These are phyloP conservation scores for Anguilla megastoma DNA, from an alignment of 2,797 vertebrate species.

Conservation along the genomic window DNA sequence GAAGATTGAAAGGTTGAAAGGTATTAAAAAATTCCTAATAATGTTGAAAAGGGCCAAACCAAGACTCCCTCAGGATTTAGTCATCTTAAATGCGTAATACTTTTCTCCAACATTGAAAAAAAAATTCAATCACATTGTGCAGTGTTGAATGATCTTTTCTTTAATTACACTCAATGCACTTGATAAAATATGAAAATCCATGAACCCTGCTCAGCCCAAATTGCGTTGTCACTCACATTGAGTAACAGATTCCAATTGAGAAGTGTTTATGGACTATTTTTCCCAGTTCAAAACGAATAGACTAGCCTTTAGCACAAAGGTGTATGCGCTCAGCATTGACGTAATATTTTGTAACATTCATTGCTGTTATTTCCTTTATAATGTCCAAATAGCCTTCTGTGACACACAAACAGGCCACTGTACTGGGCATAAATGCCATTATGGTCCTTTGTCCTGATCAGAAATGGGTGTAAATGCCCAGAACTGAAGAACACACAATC, in stretches of 20 bases:
- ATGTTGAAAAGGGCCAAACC: background rate
- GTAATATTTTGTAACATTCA: background rate
- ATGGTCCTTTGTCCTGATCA: background rate
- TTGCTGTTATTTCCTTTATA: background rate
- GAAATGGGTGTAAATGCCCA: background rate
- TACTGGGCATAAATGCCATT: background rate
- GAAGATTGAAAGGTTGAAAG: background rate
- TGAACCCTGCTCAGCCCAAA: background rate
- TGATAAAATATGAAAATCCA: background rate
- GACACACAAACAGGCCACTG: background rate
- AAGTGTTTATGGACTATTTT: background rate
- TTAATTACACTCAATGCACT: background rate
- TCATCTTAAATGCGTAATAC: background rate
- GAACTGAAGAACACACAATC: background rate
- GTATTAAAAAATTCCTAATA: background rate
- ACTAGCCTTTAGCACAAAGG: background rate
- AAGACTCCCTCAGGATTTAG: background rate
- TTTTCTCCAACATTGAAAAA: background rate
- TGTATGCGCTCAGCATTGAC: background rate
- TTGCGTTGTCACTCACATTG: background rate
- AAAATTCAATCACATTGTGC: background rate
- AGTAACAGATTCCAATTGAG: background rate
- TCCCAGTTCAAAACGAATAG: background rate
- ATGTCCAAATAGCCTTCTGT: background rate
- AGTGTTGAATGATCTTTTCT: constrained; percentile 1